Evolutionary conservation across 2,113 vertebrate genomes (phyloP), one percentile per base, ranked within the genome.

Genomic region (Sarotherodon lohbergeri): DNA sequence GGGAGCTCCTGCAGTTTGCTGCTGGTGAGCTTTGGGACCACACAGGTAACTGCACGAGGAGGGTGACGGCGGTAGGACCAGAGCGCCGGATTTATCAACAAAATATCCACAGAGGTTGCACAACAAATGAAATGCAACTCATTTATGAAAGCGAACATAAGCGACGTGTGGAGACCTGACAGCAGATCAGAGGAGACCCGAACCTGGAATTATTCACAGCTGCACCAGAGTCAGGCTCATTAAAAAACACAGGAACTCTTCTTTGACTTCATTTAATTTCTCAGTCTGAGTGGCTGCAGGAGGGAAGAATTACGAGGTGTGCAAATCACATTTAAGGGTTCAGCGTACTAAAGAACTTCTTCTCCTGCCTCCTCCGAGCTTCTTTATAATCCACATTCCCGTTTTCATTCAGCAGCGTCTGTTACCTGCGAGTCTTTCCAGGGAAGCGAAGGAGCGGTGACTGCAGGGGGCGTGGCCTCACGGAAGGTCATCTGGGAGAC

Each of bases 241-340:
- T 96, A 95, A 95, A 95, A 96, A 96, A 78, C 95, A 95, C 94
- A 95, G 94, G 85, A 89, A 92, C 88, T 93, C 89, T 95, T 95
- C 94, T 96, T 95, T 95, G 94, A 96, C 93, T 96, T 96, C 89
- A 94, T 95, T 96, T 95, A 89, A 90, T 95, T 96, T 94, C 91
- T 95, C 89, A 82, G 86, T 94, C 92, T 94, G 92, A 94, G 92
- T 43, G 85, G 87, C 92, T 89, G 94, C 92, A 94, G 93, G 91
- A 91, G 93, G 89, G 89, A 94, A 91, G 93, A 95, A 95, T 96
- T 95, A 95, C 92, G 95, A 93, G 94, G 94, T 96, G 94, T 95
- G 94, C 92, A 95, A 96, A 96, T 95, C 94, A 95, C 94, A 95
- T 96, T 96, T 95, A 95, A 93, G 92, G 95, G 93, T 96, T 95